A percentile compares a stretch with the other conserved stretches of the same genome.
Evolutionary conservation across 1,140 invertebrate genomes (phyloP).

Genomic region (Bombus sibiricus): DNA sequence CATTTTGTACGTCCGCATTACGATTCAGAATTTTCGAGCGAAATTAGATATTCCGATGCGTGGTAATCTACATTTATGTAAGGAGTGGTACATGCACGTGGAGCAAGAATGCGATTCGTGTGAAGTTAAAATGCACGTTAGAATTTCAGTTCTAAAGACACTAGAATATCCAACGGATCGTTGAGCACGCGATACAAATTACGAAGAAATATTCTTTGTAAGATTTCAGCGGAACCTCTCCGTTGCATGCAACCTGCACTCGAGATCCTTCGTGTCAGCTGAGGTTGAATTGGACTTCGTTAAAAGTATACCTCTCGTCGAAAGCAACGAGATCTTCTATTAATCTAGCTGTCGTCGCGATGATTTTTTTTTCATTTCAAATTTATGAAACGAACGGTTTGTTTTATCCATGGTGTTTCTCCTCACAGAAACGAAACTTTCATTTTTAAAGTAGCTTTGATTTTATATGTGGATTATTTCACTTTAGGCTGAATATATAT

Average conservation of each 20-base stretch:
- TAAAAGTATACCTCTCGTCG: background rate
- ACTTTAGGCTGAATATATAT: no score
- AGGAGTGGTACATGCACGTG: slow-evolving; percentile 22
- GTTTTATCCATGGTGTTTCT: background rate
- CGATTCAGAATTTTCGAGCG: background rate
- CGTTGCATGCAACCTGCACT: background rate
- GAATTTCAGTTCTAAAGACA: slow-evolving; percentile 14
- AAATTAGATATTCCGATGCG: slow-evolving; percentile 18
- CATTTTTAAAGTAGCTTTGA: no score
- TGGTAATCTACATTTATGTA: background rate
- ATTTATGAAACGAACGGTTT: background rate
- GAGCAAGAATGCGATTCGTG: slow-evolving; percentile 4
- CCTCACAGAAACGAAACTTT: no score
- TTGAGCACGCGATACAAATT: slow-evolving; percentile 10
- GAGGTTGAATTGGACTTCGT: background rate
- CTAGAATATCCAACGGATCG: background rate
- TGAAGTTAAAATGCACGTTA: slow-evolving; percentile 14
- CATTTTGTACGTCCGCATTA: no score
- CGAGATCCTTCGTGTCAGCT: slow-evolving; percentile 4
- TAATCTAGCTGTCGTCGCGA: background rate
- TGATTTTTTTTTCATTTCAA: background rate
- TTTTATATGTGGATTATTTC: no score
- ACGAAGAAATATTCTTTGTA: slow-evolving; percentile 5
- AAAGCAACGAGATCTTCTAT: background rate
- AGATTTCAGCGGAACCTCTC: slow-evolving; percentile 11